Evolutionary conservation across 2,888 invertebrate species (phyloP).

Genomic region (Scaptodrosophila latifasciaeformis): DNA sequence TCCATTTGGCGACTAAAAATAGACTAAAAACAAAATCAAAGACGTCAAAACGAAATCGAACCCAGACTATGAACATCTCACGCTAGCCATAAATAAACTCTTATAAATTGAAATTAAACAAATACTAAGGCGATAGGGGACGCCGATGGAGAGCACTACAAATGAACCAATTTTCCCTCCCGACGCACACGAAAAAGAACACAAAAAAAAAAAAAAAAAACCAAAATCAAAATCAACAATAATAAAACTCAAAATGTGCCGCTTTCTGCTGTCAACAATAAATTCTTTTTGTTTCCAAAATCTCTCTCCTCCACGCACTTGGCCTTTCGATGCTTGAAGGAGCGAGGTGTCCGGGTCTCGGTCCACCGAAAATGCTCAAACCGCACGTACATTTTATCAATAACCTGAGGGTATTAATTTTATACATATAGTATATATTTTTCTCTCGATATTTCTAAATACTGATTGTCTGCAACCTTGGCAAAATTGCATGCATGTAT

Average conservation of each 20-base stretch:
- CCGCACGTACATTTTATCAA: conserved; percentile 51
- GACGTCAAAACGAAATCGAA: conserved; percentile 30
- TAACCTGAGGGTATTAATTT: conserved; percentile 26
- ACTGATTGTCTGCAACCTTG: too few species aligned
- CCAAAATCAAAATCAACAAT: conserved; percentile 10
- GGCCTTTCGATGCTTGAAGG: too few species aligned
- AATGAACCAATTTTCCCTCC: conserved; percentile 2
- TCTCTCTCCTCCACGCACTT: background rate
- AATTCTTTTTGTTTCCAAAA: conserved; percentile 37
- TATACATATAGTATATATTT: conserved; percentile 7
- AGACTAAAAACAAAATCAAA: conserved; percentile 21
- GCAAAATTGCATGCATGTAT: too few species aligned
- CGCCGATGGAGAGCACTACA: too few species aligned
- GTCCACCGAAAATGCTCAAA: conserved; percentile 20
- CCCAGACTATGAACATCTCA: too few species aligned
- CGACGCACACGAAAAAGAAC: background rate
- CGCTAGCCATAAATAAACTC: conserved; percentile 50
- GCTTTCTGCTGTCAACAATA: conserved; percentile 41
- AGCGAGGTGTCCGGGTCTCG: too few species aligned
- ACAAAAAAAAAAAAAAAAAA: conserved; percentile 5
- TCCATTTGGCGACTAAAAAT: too few species aligned
- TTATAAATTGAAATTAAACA: conserved; percentile 37
- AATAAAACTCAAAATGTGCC: conserved; percentile 4
- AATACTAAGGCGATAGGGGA: background rate
- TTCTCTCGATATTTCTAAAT: too few species aligned